Evolutionary conservation across 2,113 vertebrate species (phyloP), one percentile per base, ranked within the genome.

Genomic region (Bostrychus sinensis): DNA sequence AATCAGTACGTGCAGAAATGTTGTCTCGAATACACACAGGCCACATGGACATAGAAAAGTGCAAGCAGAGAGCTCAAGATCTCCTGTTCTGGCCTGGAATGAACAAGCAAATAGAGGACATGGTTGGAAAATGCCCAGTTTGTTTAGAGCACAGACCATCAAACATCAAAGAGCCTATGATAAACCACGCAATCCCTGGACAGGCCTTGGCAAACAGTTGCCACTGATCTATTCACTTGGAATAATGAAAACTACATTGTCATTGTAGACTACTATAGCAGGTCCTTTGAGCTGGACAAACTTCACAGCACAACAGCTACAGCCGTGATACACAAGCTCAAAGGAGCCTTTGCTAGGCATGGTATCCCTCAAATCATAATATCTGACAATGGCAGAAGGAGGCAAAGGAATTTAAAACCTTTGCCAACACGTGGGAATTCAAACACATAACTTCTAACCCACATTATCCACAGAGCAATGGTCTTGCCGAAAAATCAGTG

Each of bases 151-250:
- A 38, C 11, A 54, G 43, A 12, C 25, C 36, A 6, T 57, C 43
- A 9, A 70, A 70, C 19, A 46, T 43, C 11, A 77, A 63, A 37
- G 59, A 66, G 12, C 72, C 50, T 7, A 36, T 72, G 58, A 62
- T 67, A 2, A 37, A 5, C 11, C 54, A 76, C 26, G 0, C 7
- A 1, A 70, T 76, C 6, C 56, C 70, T n/a, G 23, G 26, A 48
- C 1, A 48, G 43, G 16, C 59, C 41, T 7, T 45, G 39, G 26
- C 43, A 48, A 32, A 12, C 22, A 3, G 20, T 59, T 0, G 59
- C 34, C 1, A 57, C 50, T 1, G 62, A 75, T 10, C 14, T 62
- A 17, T 62, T 75, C 20, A 34, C 50, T 0, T 66, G 50, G 56
- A 62, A 70, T 22, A 54, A 17, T 2, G 32, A 62, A 1, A 20